phyloP scores from a whole-genome alignment of 2,888 invertebrate species.

The Caenorhabditis drosophilae region DNA sequence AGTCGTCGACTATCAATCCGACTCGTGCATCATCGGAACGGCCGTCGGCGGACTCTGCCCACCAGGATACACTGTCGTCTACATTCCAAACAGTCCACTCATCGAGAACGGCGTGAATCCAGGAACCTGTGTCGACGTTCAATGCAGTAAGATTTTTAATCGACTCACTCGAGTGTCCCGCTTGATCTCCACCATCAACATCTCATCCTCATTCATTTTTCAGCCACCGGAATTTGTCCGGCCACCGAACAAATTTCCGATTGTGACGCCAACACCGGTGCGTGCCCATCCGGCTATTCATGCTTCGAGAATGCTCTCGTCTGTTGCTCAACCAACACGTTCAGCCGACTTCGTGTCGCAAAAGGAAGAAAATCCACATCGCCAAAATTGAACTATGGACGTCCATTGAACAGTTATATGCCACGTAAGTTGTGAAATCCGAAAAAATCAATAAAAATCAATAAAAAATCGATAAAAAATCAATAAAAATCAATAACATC shows the following conservation, averaged over 20 bases:
- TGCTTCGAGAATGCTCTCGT: constrained; percentile 44
- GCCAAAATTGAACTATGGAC: constrained; percentile 38
- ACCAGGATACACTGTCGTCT: constrained; percentile 46
- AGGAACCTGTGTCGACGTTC: constrained; percentile 50
- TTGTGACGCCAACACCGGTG: constrained; percentile 47
- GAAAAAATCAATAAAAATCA: no score
- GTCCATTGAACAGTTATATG: constrained; percentile 49
- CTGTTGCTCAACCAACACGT: constrained; percentile 42
- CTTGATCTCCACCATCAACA: no score
- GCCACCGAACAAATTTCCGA: constrained; percentile 46
- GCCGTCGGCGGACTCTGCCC: constrained; percentile 56
- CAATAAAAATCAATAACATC: no score
- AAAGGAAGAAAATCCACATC: constrained; percentile 14
- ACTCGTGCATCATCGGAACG: constrained; percentile 43
- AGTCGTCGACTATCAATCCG: constrained; percentile 37
- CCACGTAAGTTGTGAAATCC: constrained; percentile 39
- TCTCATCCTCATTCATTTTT: no score
- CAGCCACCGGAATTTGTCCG: constrained; percentile 52
- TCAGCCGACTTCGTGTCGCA: constrained; percentile 33
- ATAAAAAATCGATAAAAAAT: no score
- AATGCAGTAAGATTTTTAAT: constrained; percentile 41
- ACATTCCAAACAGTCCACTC: constrained; percentile 37
- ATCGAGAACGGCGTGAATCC: constrained; percentile 35
- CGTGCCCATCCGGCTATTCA: constrained; percentile 54
- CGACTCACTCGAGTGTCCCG: background rate